Evolutionary conservation across 2,888 invertebrate species (phyloP).

Genomic region (Rutpela maculata): DNA sequence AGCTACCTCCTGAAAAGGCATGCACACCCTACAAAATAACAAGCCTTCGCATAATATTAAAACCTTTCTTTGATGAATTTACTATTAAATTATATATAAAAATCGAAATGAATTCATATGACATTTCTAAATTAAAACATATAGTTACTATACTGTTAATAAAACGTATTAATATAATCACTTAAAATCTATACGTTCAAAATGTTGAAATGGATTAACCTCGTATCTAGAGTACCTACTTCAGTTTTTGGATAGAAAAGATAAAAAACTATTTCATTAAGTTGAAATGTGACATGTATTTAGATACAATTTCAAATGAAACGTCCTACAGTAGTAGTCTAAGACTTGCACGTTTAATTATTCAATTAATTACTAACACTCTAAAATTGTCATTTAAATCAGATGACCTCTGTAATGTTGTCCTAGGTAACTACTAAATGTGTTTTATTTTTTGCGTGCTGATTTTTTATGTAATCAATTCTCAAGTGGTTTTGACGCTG

Average conservation of each 20-base stretch:
- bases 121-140: too few species aligned
- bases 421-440: not conserved
- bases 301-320: not conserved
- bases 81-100: too few species aligned
- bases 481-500: constrained; percentile 33
- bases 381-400: not conserved
- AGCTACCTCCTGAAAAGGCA: too few species aligned
- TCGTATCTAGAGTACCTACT: too few species aligned
- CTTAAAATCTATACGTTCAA: too few species aligned
- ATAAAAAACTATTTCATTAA: not conserved
- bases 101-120: too few species aligned
- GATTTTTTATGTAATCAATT: constrained; percentile 43
- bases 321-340: not conserved
- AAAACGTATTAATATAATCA: too few species aligned
- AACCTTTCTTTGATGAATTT: too few species aligned
- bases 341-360: not conserved
- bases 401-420: constrained; percentile 4
- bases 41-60: too few species aligned
- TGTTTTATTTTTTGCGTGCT: constrained; percentile 15
- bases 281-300: not conserved
- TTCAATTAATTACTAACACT: not conserved
- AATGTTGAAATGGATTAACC: too few species aligned
- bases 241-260: not conserved
- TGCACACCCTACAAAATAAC: too few species aligned
- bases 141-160: too few species aligned